A percentile compares a stretch with the other conserved stretches of the same genome.
Evolutionary conservation across 2,113 vertebrate genomes (phyloP).

Genomic region (Rhinoderma darwinii): DNA sequence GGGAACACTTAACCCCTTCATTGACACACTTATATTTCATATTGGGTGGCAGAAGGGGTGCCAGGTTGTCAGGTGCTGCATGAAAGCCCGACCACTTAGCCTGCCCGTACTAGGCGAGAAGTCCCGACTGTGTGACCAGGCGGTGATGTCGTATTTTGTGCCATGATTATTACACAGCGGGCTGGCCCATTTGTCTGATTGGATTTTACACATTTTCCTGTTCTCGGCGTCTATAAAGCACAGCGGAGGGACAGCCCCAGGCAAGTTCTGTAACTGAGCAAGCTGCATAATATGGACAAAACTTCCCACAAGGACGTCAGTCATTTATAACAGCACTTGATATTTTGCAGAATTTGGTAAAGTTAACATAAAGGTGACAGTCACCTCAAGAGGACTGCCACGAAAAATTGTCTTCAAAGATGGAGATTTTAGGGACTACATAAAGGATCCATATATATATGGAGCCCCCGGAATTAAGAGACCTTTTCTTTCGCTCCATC

Average conservation of each 20-base stretch:
- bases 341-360: neutral
- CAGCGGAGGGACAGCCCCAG: neutral
- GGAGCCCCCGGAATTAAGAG: neutral
- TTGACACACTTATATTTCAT: neutral
- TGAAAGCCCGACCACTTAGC: neutral
- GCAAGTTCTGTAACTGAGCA: slow-evolving; percentile 22
- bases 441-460: neutral
- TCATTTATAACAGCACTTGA: neutral
- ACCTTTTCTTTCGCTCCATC: neutral
- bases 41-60: too few species aligned
- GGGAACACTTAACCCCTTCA: neutral
- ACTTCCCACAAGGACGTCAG: neutral
- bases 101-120: neutral
- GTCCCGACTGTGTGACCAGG: neutral
- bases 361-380: slow-evolving; percentile 1
- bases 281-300: neutral
- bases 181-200: slow-evolving; percentile 22
- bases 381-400: neutral
- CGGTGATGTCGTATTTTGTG: neutral
- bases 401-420: neutral
- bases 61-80: neutral
- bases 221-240: neutral
- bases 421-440: neutral
- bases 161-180: neutral
- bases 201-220: slow-evolving; percentile 20